A percentile compares a stretch with the other conserved stretches of the same genome.
Conservation (phyloP, 1,140 invertebrate genomes). For the Calosoma granatense region DNA sequence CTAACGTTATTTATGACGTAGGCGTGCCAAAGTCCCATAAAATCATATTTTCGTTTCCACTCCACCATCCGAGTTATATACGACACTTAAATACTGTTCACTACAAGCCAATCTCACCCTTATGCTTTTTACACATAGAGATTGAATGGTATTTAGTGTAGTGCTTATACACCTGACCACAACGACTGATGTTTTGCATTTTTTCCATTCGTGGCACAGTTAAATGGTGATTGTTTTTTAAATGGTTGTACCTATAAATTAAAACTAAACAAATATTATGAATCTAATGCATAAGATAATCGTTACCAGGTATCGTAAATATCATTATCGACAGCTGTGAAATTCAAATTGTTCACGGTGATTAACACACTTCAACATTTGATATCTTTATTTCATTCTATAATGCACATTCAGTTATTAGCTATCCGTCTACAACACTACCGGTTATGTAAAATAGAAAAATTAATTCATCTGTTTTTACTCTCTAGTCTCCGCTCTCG, state of each 20-base stretch:
- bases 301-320: constrained; percentile 25
- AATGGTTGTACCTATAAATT: constrained; percentile 14
- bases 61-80: background rate
- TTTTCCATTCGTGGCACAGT: constrained; percentile 10
- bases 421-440: no score
- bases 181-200: constrained; percentile 8
- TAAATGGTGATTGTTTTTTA: constrained; percentile 24
- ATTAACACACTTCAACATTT: background rate
- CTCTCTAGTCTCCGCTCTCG: no score
- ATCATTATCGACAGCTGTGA: background rate
- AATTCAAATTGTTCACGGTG: background rate
- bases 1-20: constrained; percentile 24
- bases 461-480: no score
- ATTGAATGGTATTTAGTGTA: no score
- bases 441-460: no score
- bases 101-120: background rate
- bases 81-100: background rate
- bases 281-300: constrained; percentile 30
- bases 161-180: background rate
- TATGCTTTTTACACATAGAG: background rate
- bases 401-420: no score
- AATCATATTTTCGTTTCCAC: constrained; percentile 20
- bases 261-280: constrained; percentile 30
- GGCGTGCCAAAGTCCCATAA: constrained; percentile 23
- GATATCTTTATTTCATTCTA: background rate